These are phyloP conservation scores for Drosophila pectinifera DNA, from an alignment of 1,140 invertebrate species.

Conservation along the genomic window DNA sequence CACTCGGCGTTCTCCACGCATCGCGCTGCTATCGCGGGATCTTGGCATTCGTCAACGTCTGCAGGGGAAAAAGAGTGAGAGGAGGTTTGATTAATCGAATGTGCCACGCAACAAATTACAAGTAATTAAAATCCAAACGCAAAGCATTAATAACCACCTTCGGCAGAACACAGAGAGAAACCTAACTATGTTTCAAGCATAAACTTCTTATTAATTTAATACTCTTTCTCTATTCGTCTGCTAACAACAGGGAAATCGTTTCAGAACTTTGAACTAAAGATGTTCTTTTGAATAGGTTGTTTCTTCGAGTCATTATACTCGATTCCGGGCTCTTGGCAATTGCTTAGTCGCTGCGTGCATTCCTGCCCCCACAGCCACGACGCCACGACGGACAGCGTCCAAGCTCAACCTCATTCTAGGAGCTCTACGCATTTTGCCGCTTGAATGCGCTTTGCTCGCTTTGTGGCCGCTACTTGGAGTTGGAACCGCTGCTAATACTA, in stretches of 20 bases:
- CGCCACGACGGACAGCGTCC: neutral
- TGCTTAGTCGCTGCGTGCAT: constrained; percentile 18
- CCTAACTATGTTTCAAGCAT: neutral
- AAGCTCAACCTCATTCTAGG: constrained; percentile 22
- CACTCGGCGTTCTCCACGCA: constrained; percentile 97
- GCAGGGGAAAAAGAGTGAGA: constrained; percentile 29
- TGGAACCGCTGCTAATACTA: neutral
- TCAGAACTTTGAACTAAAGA: neutral
- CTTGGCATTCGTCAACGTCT: constrained; percentile 98
- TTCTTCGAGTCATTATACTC: too few species aligned
- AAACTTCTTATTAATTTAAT: too few species aligned
- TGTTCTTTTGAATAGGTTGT: too few species aligned
- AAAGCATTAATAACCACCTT: constrained; percentile 38
- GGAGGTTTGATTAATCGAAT: constrained; percentile 63
- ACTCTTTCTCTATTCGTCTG: neutral
- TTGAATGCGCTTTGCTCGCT: constrained; percentile 63
- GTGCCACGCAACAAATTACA: constrained; percentile 56
- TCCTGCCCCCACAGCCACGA: constrained; percentile 4
- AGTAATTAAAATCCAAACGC: constrained; percentile 62
- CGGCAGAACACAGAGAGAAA: constrained; percentile 6
- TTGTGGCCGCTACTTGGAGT: constrained; percentile 33
- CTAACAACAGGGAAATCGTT: neutral
- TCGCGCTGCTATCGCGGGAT: constrained; percentile 91
- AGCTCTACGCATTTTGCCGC: constrained; percentile 70
- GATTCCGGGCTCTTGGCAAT: neutral